Percentiles rank a stretch among this genome's conserved stretches.
These are phyloP conservation scores for Trissonchulus latispiculum DNA, from an alignment of 2,888 invertebrate species.

Conservation along the genomic window DNA sequence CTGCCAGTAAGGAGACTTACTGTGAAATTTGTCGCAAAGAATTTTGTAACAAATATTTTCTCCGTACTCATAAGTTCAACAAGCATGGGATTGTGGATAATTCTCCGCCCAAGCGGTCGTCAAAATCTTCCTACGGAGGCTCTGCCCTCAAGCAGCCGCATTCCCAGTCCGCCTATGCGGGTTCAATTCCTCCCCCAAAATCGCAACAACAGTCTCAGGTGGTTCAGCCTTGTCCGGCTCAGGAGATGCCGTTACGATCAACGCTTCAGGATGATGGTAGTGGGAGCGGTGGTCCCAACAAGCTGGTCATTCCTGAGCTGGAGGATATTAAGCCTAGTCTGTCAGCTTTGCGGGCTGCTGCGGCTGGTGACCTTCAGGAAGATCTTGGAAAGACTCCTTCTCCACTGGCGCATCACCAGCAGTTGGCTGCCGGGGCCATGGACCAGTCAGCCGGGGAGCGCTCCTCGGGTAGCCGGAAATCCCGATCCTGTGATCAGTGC, in stretches of 20 bases:
- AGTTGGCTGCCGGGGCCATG: background rate
- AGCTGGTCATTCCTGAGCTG: background rate
- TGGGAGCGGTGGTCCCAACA: background rate
- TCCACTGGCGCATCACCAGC: background rate
- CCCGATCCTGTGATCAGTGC: slow-evolving; percentile 24
- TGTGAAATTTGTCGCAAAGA: slow-evolving; percentile 95
- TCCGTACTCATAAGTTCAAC: slow-evolving; percentile 94
- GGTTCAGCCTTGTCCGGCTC: too few relatives aligned
- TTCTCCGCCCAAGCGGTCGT: background rate
- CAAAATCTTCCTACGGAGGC: background rate
- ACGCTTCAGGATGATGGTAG: too few relatives aligned
- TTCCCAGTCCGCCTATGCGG: too few relatives aligned
- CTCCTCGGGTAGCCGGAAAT: background rate
- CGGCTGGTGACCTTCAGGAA: background rate
- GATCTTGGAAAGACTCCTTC: background rate
- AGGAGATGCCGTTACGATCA: background rate
- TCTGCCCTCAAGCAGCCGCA: background rate
- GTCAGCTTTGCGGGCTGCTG: too few relatives aligned
- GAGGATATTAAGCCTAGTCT: too few relatives aligned
- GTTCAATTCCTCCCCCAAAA: too few relatives aligned
- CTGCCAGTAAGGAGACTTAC: slow-evolving; percentile 62
- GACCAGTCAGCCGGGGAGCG: background rate
- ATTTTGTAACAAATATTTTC: slow-evolving; percentile 95
- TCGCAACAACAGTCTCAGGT: too few relatives aligned
- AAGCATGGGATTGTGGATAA: slow-evolving; percentile 56